Percentiles rank a stretch among this genome's conserved stretches.
phyloP scores from a whole-genome alignment of 2,888 invertebrate species.

The Polyommatus iphigenia region DNA sequence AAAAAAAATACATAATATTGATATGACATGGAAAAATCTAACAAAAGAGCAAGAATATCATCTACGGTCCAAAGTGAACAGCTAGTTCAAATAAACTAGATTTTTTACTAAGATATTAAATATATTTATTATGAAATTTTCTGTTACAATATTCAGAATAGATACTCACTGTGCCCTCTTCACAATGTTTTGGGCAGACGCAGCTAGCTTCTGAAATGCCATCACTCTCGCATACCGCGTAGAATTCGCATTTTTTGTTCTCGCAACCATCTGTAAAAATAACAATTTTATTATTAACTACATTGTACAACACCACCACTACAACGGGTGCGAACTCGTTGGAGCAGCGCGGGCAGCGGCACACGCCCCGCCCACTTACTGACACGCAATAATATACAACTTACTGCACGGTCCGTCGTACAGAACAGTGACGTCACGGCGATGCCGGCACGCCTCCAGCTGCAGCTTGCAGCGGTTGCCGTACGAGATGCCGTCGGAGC shows the following conservation, averaged over 20 bases:
- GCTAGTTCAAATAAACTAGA: too few species aligned
- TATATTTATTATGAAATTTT: too few species aligned
- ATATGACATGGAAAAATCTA: too few species aligned
- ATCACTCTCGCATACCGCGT: conserved; percentile 86
- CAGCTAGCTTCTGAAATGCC: conserved; percentile 81
- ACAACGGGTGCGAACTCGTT: too few species aligned
- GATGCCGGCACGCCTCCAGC: conserved; percentile 88
- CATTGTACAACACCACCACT: too few species aligned
- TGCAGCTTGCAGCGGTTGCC: conserved; percentile 91
- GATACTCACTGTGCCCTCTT: conserved; percentile 72
- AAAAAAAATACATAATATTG: too few species aligned
- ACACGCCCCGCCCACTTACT: conserved; percentile 48
- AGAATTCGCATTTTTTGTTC: conserved; percentile 88
- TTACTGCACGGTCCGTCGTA: conserved; percentile 93
- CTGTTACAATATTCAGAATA: too few species aligned
- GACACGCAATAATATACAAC: conserved; percentile 74
- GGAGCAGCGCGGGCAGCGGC: too few species aligned
- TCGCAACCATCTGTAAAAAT: conserved; percentile 86
- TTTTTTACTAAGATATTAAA: too few species aligned
- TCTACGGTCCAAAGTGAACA: too few species aligned
- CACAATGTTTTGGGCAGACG: conserved; percentile 82
- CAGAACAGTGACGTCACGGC: conserved; percentile 86
- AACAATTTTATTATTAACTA: not conserved
- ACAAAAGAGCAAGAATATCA: too few species aligned
- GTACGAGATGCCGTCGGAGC: conserved; percentile 90